A percentile compares a stretch with the other conserved stretches of the same genome.
Conservation (phyloP, 2,113 vertebrate species). For the Siniperca chuatsi region DNA sequence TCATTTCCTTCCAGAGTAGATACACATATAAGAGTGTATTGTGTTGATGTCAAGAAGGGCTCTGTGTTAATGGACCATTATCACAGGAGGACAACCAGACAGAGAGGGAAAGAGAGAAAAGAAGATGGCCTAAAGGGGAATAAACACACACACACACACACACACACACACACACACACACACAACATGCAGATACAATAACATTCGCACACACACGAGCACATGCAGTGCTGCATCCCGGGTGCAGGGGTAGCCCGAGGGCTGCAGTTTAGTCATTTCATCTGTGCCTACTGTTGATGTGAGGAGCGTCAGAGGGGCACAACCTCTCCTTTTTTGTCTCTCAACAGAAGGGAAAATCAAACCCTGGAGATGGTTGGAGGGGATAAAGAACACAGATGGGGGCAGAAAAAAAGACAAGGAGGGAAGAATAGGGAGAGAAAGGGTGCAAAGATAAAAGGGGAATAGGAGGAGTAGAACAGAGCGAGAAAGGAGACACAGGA, state of each 20-base stretch:
- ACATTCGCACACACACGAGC: conserved; percentile 4
- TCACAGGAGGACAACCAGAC: conserved; percentile 32
- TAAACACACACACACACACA: conserved; percentile 26
- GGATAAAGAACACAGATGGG: conserved; percentile 4
- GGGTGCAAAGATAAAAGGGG: conserved; percentile 14
- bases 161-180: conserved; percentile 20
- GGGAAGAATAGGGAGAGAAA: not conserved
- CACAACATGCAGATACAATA: conserved; percentile 23
- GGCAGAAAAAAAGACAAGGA: not conserved
- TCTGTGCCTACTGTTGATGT: conserved; percentile 27
- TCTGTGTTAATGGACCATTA: conserved; percentile 27
- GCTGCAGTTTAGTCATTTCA: conserved; percentile 46
- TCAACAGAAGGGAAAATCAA: conserved; percentile 1
- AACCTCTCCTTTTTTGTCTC: conserved; percentile 34
- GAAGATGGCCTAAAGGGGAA: conserved; percentile 42
- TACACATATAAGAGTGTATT: conserved; percentile 32
- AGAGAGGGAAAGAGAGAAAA: conserved; percentile 19
- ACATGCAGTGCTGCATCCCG: conserved; percentile 5
- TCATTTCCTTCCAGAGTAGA: no score
- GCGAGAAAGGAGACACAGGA: not conserved
- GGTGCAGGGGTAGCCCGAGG: conserved; percentile 36
- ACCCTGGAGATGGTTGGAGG: conserved; percentile 19
- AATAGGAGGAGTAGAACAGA: not conserved
- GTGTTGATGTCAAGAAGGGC: conserved; percentile 35
- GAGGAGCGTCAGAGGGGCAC: conserved; percentile 34